Evolutionary conservation across 1,140 invertebrate genomes (phyloP).

Genomic region (Marisa cornuarietis): DNA sequence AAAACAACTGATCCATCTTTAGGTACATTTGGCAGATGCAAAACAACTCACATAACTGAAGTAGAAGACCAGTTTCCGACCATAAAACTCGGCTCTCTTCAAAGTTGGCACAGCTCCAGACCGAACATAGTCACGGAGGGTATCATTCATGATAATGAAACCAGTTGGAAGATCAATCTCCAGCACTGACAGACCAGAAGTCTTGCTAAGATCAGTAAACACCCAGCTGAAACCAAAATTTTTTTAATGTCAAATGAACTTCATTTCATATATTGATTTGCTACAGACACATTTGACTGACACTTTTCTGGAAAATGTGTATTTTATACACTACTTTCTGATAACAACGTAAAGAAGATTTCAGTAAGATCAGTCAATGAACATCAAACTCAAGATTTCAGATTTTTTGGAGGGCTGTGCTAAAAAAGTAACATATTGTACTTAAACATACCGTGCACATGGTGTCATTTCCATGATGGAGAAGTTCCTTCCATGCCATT

Average conservation of each 20-base stretch:
- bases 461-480: constrained; percentile 78
- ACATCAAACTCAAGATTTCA: too few species aligned
- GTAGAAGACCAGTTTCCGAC: constrained; percentile 88
- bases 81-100: constrained; percentile 83
- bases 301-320: too few species aligned
- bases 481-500: constrained; percentile 89
- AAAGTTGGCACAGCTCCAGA: constrained; percentile 78
- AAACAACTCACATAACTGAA: constrained; percentile 85
- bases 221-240: constrained; percentile 50
- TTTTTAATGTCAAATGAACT: background rate
- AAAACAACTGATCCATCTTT: too few species aligned
- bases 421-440: too few species aligned
- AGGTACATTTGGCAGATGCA: constrained; percentile 1
- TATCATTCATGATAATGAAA: constrained; percentile 91
- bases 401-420: too few species aligned
- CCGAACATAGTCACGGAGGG: constrained; percentile 83
- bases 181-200: constrained; percentile 85
- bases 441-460: constrained; percentile 56
- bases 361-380: too few species aligned
- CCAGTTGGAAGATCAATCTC: constrained; percentile 93
- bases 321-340: too few species aligned
- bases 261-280: too few species aligned
- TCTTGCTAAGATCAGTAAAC: constrained; percentile 42
- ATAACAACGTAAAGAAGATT: too few species aligned
- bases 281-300: too few species aligned